Percentiles rank a stretch among this genome's conserved stretches.
Conservation (phyloP, 2,113 vertebrate genomes). For the Cebidichthys violaceus region DNA sequence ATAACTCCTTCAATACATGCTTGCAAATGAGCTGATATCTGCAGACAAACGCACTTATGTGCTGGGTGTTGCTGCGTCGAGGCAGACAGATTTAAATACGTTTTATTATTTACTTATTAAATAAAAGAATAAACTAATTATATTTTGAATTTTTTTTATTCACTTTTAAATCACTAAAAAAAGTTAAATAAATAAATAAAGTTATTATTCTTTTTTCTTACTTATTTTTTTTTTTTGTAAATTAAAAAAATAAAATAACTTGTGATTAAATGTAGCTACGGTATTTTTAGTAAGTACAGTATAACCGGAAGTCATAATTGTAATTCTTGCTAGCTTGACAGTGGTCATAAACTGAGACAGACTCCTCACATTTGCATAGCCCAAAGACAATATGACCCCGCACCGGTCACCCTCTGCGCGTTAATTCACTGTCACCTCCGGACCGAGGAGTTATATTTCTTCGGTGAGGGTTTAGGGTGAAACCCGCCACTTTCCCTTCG, state of each 20-base stretch:
- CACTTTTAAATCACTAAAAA: too few relatives aligned
- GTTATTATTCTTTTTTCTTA: too few relatives aligned
- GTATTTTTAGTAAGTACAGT: slow-evolving; percentile 4
- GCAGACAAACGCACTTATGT: slow-evolving; percentile 19
- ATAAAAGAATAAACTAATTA: not conserved
- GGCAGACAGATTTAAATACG: not conserved
- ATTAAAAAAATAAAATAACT: too few relatives aligned
- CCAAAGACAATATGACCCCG: slow-evolving; percentile 80
- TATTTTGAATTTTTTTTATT: not conserved
- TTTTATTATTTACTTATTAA: too few relatives aligned
- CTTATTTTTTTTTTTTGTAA: too few relatives aligned
- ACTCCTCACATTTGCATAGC: slow-evolving; percentile 53
- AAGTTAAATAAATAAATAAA: slow-evolving; percentile 1
- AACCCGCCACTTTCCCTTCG: slow-evolving; percentile 31
- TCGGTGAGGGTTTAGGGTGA: not conserved
- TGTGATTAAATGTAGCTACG: not conserved
- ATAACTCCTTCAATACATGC: not conserved
- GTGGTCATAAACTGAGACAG: slow-evolving; percentile 76
- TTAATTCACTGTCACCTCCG: slow-evolving; percentile 24
- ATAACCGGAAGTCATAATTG: slow-evolving; percentile 65
- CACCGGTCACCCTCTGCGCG: slow-evolving; percentile 55
- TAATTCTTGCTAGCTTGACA: slow-evolving; percentile 56
- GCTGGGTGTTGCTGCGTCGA: slow-evolving; percentile 41
- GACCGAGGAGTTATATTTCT: slow-evolving; percentile 10
- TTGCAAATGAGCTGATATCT: not conserved